Base-by-base conservation (phyloP, 2,797 vertebrate species). In the Myotis findleyi region DNA sequence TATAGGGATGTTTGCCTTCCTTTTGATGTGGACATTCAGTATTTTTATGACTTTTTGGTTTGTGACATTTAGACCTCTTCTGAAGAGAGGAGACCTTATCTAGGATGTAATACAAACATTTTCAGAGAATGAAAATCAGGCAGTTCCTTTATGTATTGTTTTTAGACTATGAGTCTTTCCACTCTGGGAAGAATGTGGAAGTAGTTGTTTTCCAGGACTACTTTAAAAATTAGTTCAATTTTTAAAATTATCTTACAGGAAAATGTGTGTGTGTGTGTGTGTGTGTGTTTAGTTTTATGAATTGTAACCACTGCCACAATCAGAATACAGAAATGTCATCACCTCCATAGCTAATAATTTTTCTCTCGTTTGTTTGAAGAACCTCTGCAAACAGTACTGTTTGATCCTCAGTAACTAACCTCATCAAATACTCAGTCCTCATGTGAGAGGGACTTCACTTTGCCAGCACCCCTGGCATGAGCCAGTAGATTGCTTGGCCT, bases 151-250 rank as follows among this genome's bases (percentile, higher is more conserved):
- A 47, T 76, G 27, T 51, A 47, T 38, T 89, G 7, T 38, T 79
- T 80, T 77, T 79, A 84, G 27, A 75, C 33, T 75, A 13, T 68
- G 18, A 93, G 4, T 20, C 8, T 90, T 91, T 84, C 30, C 33
- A 51, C 23, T 75, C 23, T 30, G 76, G 55, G 44, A 89, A 53
- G 23, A 83, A 91, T 36, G 25, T 33, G 18, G 38, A 75, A 51
- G 5, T 33, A 49, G 3, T 23, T 79, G 21, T 85, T 83, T 66
- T 13, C 7, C 25, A 62, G 66, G 18, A 33, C 3, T 55, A 14
- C 11, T 36, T 62, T 30, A 62, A 62, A 62, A 62, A 62, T 79
- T 55, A 93, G 83, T 79, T 79, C 93, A 77, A 82, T 36, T 87
- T 87, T 49, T n/a, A 68, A 51, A 41, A 4, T 80, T 57, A 77